Evolutionary conservation across 2,888 invertebrate species (phyloP), one percentile per base, ranked within the genome.

Genomic region (Anorthoa munda): DNA sequence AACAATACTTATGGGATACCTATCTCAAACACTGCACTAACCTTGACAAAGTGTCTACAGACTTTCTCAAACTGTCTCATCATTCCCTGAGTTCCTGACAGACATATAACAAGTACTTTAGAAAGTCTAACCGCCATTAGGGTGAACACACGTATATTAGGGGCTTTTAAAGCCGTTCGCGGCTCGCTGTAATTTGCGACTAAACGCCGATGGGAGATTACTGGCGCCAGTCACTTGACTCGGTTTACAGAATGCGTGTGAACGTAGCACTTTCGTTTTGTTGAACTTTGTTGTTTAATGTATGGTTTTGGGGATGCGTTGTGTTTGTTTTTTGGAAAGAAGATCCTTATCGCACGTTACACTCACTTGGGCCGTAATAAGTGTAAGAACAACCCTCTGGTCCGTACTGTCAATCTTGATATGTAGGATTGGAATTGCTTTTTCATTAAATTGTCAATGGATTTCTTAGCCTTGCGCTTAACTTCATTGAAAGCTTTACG

Each of bases 141-240:
- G 53, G 63, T 11, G 67, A 71, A 70, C 86, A 84, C 68, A 82
- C 73, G 69, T 79, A 61, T 82, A 79, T 81, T 72, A 81, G 66
- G 67, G 78, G 76, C 85, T 86, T 86, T 85, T 81, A 85, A 82
- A 80, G 68, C 72, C 64, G 66, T 63, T 72, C 72, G 51, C 81
- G 50, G 51, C 21, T 66, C 71, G 59, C 76, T 31, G 82, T 87
- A 82, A 85, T 85, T 87, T 85, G 84, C 72, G 63, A 68, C 73
- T 81, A 82, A 79, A 85, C 79, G 79, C 69, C 79, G 76, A 85
- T 77, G 69, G 77, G 61, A 75, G 70, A 75, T 82, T 81, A 84
- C 75, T 70, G 60, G 64, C 66, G 68, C 61, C 67, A 81, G 69
- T 65, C 81, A 64, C 81, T 81, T 59, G 48, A 51, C 67, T 83